Evolutionary conservation across 92 coral and sea anemone species (phyloP).

Genomic region (Bergia puertoricense): DNA sequence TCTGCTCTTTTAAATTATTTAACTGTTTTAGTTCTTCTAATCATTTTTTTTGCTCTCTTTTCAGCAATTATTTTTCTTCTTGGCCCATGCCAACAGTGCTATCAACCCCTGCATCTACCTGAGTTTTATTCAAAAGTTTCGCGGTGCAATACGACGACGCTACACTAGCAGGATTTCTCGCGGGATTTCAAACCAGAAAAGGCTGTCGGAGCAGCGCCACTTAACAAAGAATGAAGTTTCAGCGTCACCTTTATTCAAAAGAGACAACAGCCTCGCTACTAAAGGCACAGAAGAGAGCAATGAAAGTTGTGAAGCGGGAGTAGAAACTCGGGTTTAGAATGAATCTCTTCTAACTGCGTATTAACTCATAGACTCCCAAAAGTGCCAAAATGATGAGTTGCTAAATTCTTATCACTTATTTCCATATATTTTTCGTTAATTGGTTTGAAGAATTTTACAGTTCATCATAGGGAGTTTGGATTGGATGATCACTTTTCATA

Average conservation of each 20-base stretch:
- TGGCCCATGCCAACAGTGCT: conserved; percentile 38
- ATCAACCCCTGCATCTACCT: conserved; percentile 37
- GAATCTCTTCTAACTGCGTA: not conserved
- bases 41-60: not conserved
- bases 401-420: no score
- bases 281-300: conserved; percentile 24
- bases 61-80: conserved; percentile 30
- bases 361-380: no score
- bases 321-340: conserved; percentile 28
- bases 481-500: no score
- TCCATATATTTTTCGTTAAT: no score
- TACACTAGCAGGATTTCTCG: conserved; percentile 21
- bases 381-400: no score
- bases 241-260: not conserved
- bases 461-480: no score
- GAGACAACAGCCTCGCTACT: conserved; percentile 14
- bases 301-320: conserved; percentile 12
- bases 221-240: conserved; percentile 23
- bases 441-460: no score
- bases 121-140: conserved; percentile 39
- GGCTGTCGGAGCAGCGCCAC: conserved; percentile 7
- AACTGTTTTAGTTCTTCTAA: no score
- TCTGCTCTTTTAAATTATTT: no score
- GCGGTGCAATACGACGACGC: conserved; percentile 23
- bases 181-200: not conserved